A percentile compares a stretch with the other conserved stretches of the same genome.
Evolutionary conservation across 2,888 invertebrate genomes (phyloP).

Genomic region (Aproaerema taeniolella): DNA sequence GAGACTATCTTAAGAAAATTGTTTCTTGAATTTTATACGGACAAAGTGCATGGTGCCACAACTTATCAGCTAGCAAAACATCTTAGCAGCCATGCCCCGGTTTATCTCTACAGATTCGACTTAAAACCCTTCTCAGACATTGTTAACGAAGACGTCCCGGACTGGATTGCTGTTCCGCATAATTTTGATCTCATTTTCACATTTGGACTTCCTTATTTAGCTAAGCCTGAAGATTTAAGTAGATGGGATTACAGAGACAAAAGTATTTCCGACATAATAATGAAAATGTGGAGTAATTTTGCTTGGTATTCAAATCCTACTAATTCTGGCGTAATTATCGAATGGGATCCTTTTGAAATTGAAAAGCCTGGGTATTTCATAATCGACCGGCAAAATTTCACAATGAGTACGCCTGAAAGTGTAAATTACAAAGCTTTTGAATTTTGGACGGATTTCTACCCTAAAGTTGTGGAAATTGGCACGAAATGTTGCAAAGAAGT

Average conservation of each 20-base stretch:
- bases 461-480: constrained; percentile 84
- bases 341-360: constrained; percentile 84
- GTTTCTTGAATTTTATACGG: constrained; percentile 84
- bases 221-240: constrained; percentile 72
- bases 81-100: constrained; percentile 77
- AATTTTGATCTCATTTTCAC: constrained; percentile 89
- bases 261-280: constrained; percentile 86
- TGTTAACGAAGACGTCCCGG: constrained; percentile 81
- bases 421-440: constrained; percentile 87
- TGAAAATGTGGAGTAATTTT: constrained; percentile 89
- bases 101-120: constrained; percentile 87
- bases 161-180: constrained; percentile 89
- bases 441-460: constrained; percentile 92
- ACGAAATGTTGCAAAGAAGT: constrained; percentile 85
- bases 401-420: constrained; percentile 82
- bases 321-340: constrained; percentile 82
- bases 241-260: constrained; percentile 89
- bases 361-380: constrained; percentile 84
- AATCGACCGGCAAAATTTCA: constrained; percentile 84
- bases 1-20: constrained; percentile 79
- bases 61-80: constrained; percentile 82
- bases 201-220: constrained; percentile 88
- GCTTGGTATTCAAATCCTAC: constrained; percentile 85
- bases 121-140: constrained; percentile 81
- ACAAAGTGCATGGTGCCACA: constrained; percentile 85